A percentile compares a stretch with the other conserved stretches of the same genome.
Evolutionary conservation across 1,140 invertebrate species (phyloP).

Genomic region (Hyles vespertilio): DNA sequence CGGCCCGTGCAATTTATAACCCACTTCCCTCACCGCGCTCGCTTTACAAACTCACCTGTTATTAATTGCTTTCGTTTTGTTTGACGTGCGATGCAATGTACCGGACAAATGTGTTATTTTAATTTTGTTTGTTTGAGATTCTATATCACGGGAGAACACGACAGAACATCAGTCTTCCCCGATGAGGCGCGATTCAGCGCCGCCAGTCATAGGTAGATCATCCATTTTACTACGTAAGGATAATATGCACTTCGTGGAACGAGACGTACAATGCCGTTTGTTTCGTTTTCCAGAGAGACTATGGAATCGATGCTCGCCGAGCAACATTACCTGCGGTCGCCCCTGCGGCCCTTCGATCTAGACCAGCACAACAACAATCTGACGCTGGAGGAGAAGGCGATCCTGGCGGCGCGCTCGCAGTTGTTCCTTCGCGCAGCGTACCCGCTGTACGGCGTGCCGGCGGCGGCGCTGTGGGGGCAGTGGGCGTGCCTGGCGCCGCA

Average conservation of each 20-base stretch:
- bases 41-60: slow-evolving; percentile 4
- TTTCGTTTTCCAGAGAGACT: slow-evolving; percentile 80
- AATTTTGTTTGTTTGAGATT: slow-evolving; percentile 70
- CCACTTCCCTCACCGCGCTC: slow-evolving; percentile 23
- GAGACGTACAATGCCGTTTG: not conserved
- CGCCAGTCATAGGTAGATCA: slow-evolving; percentile 67
- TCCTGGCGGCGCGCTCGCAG: slow-evolving; percentile 82
- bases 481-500: slow-evolving; percentile 79
- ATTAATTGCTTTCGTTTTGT: slow-evolving; percentile 2
- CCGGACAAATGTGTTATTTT: slow-evolving; percentile 55
- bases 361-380: slow-evolving; percentile 83
- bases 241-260: not conserved
- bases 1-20: slow-evolving; percentile 30
- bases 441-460: slow-evolving; percentile 77
- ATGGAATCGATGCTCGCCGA: slow-evolving; percentile 90
- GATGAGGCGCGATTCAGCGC: slow-evolving; percentile 67
- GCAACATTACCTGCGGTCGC: slow-evolving; percentile 84
- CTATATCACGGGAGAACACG: slow-evolving; percentile 72
- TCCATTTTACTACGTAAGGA: slow-evolving; percentile 1
- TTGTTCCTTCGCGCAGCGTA: slow-evolving; percentile 81
- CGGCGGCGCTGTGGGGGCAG: slow-evolving; percentile 77
- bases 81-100: slow-evolving; percentile 17
- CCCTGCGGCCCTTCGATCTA: slow-evolving; percentile 84
- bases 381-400: slow-evolving; percentile 85
- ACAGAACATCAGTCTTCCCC: slow-evolving; percentile 63